phyloP scores from a whole-genome alignment of 2,888 invertebrate species.

The Venusia cambrica region DNA sequence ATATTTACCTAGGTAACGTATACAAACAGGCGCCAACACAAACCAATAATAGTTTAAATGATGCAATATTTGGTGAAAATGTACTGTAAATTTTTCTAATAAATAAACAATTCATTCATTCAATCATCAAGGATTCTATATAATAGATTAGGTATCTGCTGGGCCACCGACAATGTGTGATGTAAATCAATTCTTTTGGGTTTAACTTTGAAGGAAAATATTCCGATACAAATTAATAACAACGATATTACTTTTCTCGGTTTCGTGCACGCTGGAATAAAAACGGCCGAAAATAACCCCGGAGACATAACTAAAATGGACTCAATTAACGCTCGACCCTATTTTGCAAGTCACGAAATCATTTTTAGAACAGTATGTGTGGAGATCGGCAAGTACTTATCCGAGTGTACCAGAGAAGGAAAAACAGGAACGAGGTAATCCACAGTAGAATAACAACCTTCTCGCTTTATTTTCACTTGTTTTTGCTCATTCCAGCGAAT shows the following conservation, averaged over 20 bases:
- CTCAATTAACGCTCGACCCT: slow-evolving; percentile 45
- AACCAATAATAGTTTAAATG: no score
- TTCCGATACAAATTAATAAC: slow-evolving; percentile 18
- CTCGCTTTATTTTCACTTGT: slow-evolving; percentile 71
- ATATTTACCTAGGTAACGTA: no score
- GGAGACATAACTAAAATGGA: slow-evolving; percentile 46
- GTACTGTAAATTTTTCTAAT: no score
- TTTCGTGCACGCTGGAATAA: slow-evolving; percentile 30
- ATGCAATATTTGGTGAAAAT: no score
- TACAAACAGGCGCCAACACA: no score
- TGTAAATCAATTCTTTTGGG: no score
- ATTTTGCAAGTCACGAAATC: slow-evolving; percentile 43
- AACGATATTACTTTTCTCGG: slow-evolving; percentile 19
- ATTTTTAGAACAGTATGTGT: slow-evolving; percentile 52
- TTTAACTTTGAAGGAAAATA: slow-evolving; percentile 8
- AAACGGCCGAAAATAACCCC: slow-evolving; percentile 41
- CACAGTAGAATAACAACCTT: slow-evolving; percentile 72
- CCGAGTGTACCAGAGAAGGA: slow-evolving; percentile 40
- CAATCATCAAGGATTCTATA: no score
- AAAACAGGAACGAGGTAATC: slow-evolving; percentile 61
- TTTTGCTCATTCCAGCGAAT: slow-evolving; percentile 66
- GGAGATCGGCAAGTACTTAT: slow-evolving; percentile 44
- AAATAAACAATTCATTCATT: no score
- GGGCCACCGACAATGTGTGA: no score
- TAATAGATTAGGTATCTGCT: no score